A percentile compares a stretch with the other conserved stretches of the same genome.
phyloP scores from a whole-genome alignment of 2,888 invertebrate genomes.

The Stratiomys singularior region DNA sequence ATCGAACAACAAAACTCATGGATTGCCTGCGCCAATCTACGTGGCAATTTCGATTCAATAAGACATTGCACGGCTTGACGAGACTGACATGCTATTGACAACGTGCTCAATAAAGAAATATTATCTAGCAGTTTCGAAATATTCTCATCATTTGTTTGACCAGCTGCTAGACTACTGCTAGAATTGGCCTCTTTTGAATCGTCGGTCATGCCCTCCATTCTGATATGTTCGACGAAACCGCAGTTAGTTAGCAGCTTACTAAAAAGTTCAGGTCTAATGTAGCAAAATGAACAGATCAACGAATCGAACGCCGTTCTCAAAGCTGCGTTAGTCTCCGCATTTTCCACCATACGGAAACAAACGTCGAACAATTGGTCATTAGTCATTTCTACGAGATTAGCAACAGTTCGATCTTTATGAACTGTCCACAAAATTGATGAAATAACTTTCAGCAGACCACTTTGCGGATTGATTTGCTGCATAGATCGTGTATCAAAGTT shows the following conservation, averaged over 20 bases:
- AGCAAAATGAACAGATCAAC: conserved; percentile 86
- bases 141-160: conserved; percentile 59
- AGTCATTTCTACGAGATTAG: conserved; percentile 75
- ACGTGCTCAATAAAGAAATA: conserved; percentile 77
- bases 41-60: conserved; percentile 79
- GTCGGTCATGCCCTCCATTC: conserved; percentile 69
- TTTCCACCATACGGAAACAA: conserved; percentile 80
- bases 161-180: conserved; percentile 57
- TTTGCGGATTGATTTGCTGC: conserved; percentile 62
- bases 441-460: conserved; percentile 76
- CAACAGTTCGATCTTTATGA: conserved; percentile 71
- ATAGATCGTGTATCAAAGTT: conserved; percentile 58
- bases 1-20: conserved; percentile 65
- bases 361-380: conserved; percentile 80
- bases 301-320: conserved; percentile 88
- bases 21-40: conserved; percentile 72
- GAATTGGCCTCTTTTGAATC: conserved; percentile 71
- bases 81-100: conserved; percentile 84
- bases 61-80: conserved; percentile 79
- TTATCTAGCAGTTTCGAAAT: conserved; percentile 69
- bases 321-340: conserved; percentile 75
- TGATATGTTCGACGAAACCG: conserved; percentile 66
- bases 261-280: conserved; percentile 82
- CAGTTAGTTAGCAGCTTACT: conserved; percentile 78
- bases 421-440: conserved; percentile 84